These are phyloP conservation scores for Adrianichthys oophorus DNA, from an alignment of 2,797 vertebrate genomes.

Conservation along the genomic window DNA sequence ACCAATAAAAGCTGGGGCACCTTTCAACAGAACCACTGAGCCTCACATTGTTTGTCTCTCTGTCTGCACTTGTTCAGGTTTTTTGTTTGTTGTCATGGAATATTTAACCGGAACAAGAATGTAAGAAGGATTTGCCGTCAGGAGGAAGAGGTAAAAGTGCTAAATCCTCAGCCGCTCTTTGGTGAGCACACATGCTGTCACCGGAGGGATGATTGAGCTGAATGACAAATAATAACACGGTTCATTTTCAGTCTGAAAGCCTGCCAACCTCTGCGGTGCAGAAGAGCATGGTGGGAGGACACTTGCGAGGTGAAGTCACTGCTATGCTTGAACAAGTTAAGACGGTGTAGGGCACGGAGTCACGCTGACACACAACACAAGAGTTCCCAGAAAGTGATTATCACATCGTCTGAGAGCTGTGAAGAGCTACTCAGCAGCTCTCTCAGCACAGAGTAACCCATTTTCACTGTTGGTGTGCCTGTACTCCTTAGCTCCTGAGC, in stretches of 20 bases:
- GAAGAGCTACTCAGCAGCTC: background rate
- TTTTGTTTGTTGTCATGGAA: background rate
- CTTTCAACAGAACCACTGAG: conserved; percentile 16
- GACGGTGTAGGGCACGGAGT: conserved; percentile 41
- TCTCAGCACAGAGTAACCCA: no score
- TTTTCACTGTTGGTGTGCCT: no score
- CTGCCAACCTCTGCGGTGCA: conserved; percentile 31
- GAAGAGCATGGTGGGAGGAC: conserved; percentile 38
- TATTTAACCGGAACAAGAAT: conserved; percentile 5
- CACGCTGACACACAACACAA: conserved; percentile 37
- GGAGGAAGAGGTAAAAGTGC: conserved; percentile 12
- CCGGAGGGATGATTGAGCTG: conserved; percentile 26
- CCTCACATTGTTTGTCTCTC: background rate
- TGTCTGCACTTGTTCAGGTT: conserved; percentile 26
- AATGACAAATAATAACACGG: conserved; percentile 58
- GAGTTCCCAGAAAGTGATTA: conserved; percentile 3
- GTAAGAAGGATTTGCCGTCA: conserved; percentile 21
- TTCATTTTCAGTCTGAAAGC: conserved; percentile 38
- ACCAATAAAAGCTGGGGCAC: conserved; percentile 2
- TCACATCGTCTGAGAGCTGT: no score
- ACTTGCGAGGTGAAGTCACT: conserved; percentile 65
- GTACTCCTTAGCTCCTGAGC: no score
- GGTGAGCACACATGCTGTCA: conserved; percentile 44
- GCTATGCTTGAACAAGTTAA: conserved; percentile 55
- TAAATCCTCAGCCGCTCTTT: conserved; percentile 36